Base-by-base conservation (phyloP, 1,140 invertebrate species). In the Sesamia nonagrioides region DNA sequence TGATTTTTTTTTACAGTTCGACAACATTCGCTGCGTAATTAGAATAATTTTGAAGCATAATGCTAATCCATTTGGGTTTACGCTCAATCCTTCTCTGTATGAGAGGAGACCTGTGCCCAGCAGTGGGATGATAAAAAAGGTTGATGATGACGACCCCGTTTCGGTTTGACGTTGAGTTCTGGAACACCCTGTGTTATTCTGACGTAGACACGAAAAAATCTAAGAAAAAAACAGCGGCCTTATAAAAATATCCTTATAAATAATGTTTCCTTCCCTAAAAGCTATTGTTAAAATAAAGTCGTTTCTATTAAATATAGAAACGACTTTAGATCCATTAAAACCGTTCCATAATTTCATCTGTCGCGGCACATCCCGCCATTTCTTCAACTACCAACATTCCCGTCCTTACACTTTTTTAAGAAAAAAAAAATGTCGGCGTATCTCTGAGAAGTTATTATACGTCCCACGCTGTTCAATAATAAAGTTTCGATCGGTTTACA, bases 401-500 rank as follows among this genome's bases (percentile, higher is more conserved):
- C 71, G 69, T 35, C 27, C 71, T 21, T 40, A 58, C 56, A 52
- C 56, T 73, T 63, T 73, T 54, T 27, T n/a, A 54, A 37, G 17
- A 33, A 58, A 73, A 73, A 73, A 73, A 58, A n/a, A n/a, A n/a
- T n/a, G n/a, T n/a, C n/a, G n/a, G 52, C 60, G n/a, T 63, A 68
- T 68, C 15, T 48, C 5, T 2, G 8, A 2, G 18, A 73, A 73
- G 54, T 73, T 73, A 45, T 45, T 18, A 73, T 58, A 73, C 35
- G 35, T 60, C 54, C 37, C 37, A 60, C 33, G 71, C 37, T 54
- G 71, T 73, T 45, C 71, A 73, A 73, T 73, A 60, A 73, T 27
- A 60, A 73, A 73, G 71, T 73, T 73, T 73, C 71, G 11, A 73
- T 73, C 71, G 71, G n/a, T 73, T 73, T 56, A 58, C 71, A 73